Percentiles rank a stretch among this genome's conserved stretches.
These are phyloP conservation scores for Arremon aurantiirostris DNA, from an alignment of 2,797 vertebrate species.

Conservation along the genomic window DNA sequence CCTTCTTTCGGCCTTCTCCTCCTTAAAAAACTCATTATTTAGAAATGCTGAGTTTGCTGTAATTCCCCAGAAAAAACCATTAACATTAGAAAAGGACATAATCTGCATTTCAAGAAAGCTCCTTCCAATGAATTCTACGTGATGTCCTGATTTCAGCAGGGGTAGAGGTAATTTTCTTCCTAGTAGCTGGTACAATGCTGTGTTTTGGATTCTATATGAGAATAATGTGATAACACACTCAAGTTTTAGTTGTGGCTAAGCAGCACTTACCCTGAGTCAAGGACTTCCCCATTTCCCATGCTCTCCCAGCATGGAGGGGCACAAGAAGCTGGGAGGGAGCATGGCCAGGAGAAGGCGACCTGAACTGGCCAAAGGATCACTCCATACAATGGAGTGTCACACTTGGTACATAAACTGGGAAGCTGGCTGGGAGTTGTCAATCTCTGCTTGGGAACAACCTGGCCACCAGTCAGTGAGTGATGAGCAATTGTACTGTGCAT, in stretches of 20 bases:
- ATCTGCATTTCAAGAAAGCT: background rate
- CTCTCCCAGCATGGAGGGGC: accelerated
- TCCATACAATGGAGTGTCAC: accelerated
- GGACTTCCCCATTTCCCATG: background rate
- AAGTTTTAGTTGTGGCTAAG: background rate
- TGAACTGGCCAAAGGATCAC: background rate
- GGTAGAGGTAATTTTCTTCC: background rate
- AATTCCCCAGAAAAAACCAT: background rate
- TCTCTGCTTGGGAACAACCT: background rate
- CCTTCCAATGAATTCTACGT: background rate
- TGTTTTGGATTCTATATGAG: background rate
- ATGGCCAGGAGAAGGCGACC: background rate
- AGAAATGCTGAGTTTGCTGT: background rate
- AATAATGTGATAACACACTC: background rate
- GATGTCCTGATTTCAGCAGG: background rate
- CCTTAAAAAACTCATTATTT: background rate
- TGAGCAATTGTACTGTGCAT: background rate
- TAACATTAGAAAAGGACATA: background rate
- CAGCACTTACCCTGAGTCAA: accelerated
- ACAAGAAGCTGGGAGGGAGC: background rate
- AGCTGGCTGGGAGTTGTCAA: accelerated
- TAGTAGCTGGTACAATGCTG: background rate
- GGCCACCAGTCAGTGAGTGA: background rate
- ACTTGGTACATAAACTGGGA: background rate
- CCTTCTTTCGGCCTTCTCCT: background rate